Base-by-base conservation (phyloP, 2,113 vertebrate species). In the Nothoprocta perdicaria region DNA sequence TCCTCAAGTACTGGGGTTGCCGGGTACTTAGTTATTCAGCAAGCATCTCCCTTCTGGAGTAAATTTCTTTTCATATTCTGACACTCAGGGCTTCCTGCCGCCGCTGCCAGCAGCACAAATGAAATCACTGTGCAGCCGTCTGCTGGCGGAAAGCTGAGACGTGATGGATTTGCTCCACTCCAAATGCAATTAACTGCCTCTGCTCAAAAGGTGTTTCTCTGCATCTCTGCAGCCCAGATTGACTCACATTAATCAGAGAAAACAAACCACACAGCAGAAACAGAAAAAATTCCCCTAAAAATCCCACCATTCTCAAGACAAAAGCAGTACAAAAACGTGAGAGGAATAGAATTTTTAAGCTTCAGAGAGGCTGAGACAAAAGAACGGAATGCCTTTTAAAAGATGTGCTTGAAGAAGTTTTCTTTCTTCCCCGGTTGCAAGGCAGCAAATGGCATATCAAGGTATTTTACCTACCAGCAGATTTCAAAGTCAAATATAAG, bases 81-180 rank as follows among this genome's bases (percentile, higher is more conserved):
- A 84, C 40, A 93, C 61, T 74, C 23, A 16, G 31, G 55, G 45
- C 23, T 93, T 89, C 48, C 66, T 88, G 86, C 67, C 81, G 95
- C 77, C 76, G 80, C 50, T 94, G 91, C 83, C 83, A 93, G 77
- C 57, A 68, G 71, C 77, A 83, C 38, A 87, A 94, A 90, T 85
- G 73, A 95, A 96, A 93, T 95, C 80, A 90, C 62, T 90, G 67
- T 74, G 65, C 76, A 96, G 88, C 68, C 8, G 29, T 84, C 79
- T 93, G 79, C 80, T 92, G 81, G 81, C 84, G 90, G 81, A 86
- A 95, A 84, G 38, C 66, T 79, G 73, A 95, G 77, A 94, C 80
- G 77, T 90, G 87, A 97, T 93, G 89, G 93, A 96, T 96, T 93
- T 93, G 76, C 53, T 92, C 80, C 76, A 91, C 88, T 95, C 92